Percentiles rank a stretch among this genome's conserved stretches.
phyloP scores from a whole-genome alignment of 2,113 vertebrate genomes.

The Cyanistes caeruleus region DNA sequence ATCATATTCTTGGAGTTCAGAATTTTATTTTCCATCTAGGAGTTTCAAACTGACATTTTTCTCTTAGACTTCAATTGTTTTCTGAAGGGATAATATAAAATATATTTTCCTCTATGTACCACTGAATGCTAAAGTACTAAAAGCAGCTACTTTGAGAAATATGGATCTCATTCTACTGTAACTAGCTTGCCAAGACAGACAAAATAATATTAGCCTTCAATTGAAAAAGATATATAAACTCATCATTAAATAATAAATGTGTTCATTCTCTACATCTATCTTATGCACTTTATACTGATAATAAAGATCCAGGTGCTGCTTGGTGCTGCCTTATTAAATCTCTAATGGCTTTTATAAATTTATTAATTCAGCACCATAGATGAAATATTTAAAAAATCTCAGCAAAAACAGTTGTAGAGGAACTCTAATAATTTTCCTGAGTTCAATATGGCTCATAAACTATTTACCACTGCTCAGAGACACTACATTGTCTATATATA shows the following conservation, averaged over 20 bases:
- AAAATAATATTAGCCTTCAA: not conserved
- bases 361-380: not conserved
- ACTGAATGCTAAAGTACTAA: not conserved
- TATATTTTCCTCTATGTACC: not conserved
- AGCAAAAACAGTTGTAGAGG: not conserved
- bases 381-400: not conserved
- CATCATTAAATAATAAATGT: not conserved
- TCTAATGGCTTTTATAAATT: not conserved
- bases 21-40: constrained; percentile 24
- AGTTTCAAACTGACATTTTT: constrained; percentile 11
- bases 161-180: not conserved
- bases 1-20: constrained; percentile 8
- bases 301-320: not conserved
- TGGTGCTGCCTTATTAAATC: not conserved
- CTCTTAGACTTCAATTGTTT: not conserved
- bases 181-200: not conserved
- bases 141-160: not conserved
- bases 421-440: not conserved
- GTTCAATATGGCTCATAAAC: not conserved
- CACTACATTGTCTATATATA: not conserved
- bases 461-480: not conserved
- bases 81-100: not conserved
- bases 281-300: not conserved
- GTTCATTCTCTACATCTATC: not conserved
- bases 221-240: not conserved